Conservation (phyloP, 2,888 invertebrate genomes). For the Argyresthia goedartella region DNA sequence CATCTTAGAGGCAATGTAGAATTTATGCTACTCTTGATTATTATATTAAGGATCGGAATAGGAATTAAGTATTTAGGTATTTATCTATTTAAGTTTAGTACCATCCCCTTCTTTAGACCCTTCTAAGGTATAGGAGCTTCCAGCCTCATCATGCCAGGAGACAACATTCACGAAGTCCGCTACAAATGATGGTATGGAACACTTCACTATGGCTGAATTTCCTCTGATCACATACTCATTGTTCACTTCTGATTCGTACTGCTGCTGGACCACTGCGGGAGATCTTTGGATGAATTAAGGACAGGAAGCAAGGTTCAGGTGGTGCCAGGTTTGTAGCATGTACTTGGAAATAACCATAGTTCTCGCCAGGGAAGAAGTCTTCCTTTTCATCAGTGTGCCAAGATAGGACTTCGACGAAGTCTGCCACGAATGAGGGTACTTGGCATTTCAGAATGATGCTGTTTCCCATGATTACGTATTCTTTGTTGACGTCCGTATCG, state of each 20-base stretch:
- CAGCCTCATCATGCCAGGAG: slow-evolving; percentile 87
- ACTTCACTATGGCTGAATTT: slow-evolving; percentile 89
- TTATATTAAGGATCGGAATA: slow-evolving; percentile 1
- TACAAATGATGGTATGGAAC: slow-evolving; percentile 92
- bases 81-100: slow-evolving; percentile 18
- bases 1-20: too few species aligned
- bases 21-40: too few species aligned
- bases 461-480: slow-evolving; percentile 86
- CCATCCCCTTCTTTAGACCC: slow-evolving; percentile 46
- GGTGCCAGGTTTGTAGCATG: background rate
- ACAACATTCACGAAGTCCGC: slow-evolving; percentile 91
- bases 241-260: slow-evolving; percentile 92
- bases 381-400: slow-evolving; percentile 85
- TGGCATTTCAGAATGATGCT: slow-evolving; percentile 85
- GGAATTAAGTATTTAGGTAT: slow-evolving; percentile 7
- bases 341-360: slow-evolving; percentile 63
- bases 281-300: background rate
- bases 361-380: slow-evolving; percentile 75
- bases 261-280: slow-evolving; percentile 86
- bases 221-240: slow-evolving; percentile 93
- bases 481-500: slow-evolving; percentile 88
- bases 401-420: slow-evolving; percentile 85
- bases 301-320: background rate
- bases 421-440: slow-evolving; percentile 88
- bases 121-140: slow-evolving; percentile 56